Conservation (phyloP, 1,140 invertebrate genomes). For the Hyposmocoma kahamanoa region DNA sequence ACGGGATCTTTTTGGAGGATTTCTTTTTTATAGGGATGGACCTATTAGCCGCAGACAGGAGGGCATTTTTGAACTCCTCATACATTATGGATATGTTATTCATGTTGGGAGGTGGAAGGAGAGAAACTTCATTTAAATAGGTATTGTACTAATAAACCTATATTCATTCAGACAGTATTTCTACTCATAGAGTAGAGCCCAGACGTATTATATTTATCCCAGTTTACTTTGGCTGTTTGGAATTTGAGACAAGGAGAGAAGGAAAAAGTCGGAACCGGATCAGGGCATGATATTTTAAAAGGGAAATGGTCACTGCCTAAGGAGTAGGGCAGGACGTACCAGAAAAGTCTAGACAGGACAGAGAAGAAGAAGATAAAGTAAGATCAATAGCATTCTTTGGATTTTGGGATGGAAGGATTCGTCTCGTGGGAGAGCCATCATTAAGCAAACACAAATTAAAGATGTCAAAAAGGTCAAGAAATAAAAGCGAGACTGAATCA, state of each 20-base stretch:
- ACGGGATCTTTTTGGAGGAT: background rate
- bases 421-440: conserved; percentile 9
- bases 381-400: conserved; percentile 1
- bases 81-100: background rate
- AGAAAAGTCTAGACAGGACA: background rate
- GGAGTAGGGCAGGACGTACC: background rate
- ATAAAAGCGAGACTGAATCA: background rate
- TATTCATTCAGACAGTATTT: too few species aligned
- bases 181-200: too few species aligned
- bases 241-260: background rate
- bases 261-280: background rate
- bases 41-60: background rate
- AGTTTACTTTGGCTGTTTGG: background rate
- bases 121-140: background rate
- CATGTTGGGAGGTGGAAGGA: background rate
- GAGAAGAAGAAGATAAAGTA: background rate
- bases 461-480: background rate
- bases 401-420: background rate
- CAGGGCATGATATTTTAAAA: conserved; percentile 1
- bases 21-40: conserved; percentile 4
- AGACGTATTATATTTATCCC: background rate
- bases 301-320: conserved; percentile 12
- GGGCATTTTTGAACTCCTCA: background rate
- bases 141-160: too few species aligned
- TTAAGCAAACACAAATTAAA: conserved; percentile 4